Conservation (phyloP, 2,113 vertebrate species). For the Laterallus jamaicensis region DNA sequence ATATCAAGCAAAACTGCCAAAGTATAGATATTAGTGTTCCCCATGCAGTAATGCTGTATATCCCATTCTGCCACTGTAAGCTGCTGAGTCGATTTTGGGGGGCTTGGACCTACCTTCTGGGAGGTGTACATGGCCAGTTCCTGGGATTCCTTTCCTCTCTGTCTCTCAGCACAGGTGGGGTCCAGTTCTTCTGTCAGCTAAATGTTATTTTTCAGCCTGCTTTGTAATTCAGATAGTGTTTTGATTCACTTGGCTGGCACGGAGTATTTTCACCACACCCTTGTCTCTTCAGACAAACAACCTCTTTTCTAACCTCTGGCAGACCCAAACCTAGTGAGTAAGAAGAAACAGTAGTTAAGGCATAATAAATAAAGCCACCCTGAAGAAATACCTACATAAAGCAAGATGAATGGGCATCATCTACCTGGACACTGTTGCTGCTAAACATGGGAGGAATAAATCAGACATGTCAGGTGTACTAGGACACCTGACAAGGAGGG, state of each 20-base stretch:
- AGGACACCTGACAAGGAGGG: slow-evolving; percentile 10
- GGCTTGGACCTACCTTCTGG: background rate
- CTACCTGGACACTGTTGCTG: background rate
- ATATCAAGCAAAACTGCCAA: background rate
- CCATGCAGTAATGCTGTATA: background rate
- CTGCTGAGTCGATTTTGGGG: background rate
- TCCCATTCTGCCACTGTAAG: background rate
- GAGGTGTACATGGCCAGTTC: background rate
- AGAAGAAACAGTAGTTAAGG: slow-evolving; percentile 37
- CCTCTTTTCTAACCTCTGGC: background rate
- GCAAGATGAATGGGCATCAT: slow-evolving; percentile 24
- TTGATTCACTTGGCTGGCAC: background rate
- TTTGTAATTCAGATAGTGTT: background rate
- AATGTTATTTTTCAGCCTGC: background rate
- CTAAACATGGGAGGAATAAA: slow-evolving; percentile 33
- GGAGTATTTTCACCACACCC: slow-evolving; percentile 13
- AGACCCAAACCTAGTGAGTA: slow-evolving; percentile 4
- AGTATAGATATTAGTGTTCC: background rate
- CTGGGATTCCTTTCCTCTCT: background rate
- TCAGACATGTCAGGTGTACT: background rate
- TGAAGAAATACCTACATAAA: slow-evolving; percentile 38
- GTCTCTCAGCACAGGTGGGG: background rate
- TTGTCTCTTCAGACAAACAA: slow-evolving; percentile 26
- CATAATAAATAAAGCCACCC: slow-evolving; percentile 44
- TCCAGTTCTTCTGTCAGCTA: background rate